Percentiles rank a stretch among this genome's conserved stretches.
Conservation (phyloP, 2,888 invertebrate genomes). For the Cyaniris semiargus region DNA sequence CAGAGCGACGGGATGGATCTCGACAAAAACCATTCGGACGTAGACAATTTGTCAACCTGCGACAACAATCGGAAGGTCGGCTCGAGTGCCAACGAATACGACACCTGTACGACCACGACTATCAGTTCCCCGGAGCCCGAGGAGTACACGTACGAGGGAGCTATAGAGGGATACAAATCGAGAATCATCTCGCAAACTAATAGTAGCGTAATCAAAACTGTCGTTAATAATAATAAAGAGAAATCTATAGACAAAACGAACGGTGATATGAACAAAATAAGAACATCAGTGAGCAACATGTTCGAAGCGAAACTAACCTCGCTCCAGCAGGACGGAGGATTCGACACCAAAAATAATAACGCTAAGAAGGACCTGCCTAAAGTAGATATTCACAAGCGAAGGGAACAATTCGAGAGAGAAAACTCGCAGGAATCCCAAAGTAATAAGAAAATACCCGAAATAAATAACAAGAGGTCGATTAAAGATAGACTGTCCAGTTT, state of each 20-base stretch:
- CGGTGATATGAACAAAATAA: slow-evolving; percentile 71
- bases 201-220: slow-evolving; percentile 70
- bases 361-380: slow-evolving; percentile 85
- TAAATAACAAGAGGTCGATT: slow-evolving; percentile 84
- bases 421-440: slow-evolving; percentile 75
- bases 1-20: slow-evolving; percentile 83
- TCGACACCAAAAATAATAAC: slow-evolving; percentile 71
- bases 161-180: slow-evolving; percentile 92
- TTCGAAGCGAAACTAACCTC: slow-evolving; percentile 83
- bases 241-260: slow-evolving; percentile 69
- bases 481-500: slow-evolving; percentile 86
- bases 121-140: slow-evolving; percentile 86
- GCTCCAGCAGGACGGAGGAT: slow-evolving; percentile 75
- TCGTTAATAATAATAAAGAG: slow-evolving; percentile 71
- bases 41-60: slow-evolving; percentile 73
- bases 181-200: slow-evolving; percentile 84
- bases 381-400: slow-evolving; percentile 89
- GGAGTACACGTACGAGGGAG: slow-evolving; percentile 93
- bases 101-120: slow-evolving; percentile 84
- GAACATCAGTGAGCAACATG: slow-evolving; percentile 77
- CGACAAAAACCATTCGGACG: slow-evolving; percentile 76
- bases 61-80: slow-evolving; percentile 72
- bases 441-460: slow-evolving; percentile 81
- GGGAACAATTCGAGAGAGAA: slow-evolving; percentile 90
- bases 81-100: slow-evolving; percentile 82